phyloP scores from a whole-genome alignment of 2,888 invertebrate genomes.

The Troides aeacus region DNA sequence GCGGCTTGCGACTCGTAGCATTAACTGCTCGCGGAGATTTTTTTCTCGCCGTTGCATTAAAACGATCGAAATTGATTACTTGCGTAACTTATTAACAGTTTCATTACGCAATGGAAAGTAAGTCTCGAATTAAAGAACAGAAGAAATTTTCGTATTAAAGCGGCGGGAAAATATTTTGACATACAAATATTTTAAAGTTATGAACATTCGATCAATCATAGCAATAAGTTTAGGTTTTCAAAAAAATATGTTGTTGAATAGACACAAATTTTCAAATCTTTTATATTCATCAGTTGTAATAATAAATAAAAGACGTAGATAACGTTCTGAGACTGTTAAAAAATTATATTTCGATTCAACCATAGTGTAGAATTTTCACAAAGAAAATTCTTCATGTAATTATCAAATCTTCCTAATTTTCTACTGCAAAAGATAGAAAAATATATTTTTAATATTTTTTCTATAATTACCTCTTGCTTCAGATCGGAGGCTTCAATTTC shows the following conservation, averaged over 20 bases:
- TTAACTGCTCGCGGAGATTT: constrained; percentile 20
- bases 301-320: no score
- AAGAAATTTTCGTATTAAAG: neutral
- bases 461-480: constrained; percentile 68
- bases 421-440: no score
- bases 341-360: no score
- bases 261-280: no score
- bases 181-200: neutral
- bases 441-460: no score
- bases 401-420: no score
- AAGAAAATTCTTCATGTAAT: no score
- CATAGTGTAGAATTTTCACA: no score
- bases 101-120: constrained; percentile 22
- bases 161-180: neutral
- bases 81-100: constrained; percentile 18
- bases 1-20: neutral
- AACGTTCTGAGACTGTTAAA: no score
- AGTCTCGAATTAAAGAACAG: neutral
- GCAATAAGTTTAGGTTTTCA: neutral
- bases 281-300: no score
- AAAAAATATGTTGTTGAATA: no score
- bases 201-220: neutral
- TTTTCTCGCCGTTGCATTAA: constrained; percentile 15
- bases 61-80: constrained; percentile 19
- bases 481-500: constrained; percentile 77